Base-by-base conservation (phyloP, 2,113 vertebrate genomes). In the Polypterus bichir region DNA sequence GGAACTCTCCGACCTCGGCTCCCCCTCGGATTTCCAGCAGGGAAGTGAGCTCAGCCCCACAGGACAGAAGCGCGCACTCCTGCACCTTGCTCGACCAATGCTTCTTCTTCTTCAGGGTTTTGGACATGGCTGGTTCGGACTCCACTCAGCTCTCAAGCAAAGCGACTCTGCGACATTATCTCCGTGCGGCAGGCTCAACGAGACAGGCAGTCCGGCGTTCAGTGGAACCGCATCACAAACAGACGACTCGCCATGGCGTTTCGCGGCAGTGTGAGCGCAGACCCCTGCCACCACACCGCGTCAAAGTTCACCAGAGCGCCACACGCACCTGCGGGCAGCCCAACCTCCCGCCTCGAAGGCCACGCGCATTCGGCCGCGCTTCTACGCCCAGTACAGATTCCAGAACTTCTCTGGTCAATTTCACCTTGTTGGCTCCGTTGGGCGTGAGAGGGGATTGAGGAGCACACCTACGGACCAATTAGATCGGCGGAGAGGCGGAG, bases 61-160 rank as follows among this genome's bases (percentile, higher is more conserved):
- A 92, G 57, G 92, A 91, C 69, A 92, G 27, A 27, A 27, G 79
- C 48, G 85, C 77, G 73, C 88, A 89, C 83, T 97, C 93, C 82
- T 93, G 93, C 74, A 94, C 90, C 81, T 93, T 95, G 62, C 84
- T 73, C 59, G 90, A 86, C 93, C 93, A 97, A 80, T 97, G 93
- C 79, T 91, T 91, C 85, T 91, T 92, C 83, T 90, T 94, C 68
- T 92, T 93, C 78, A 97, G 85, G 55, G 92, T 94, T 77, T 94
- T 95, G 77, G 93, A 96, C 93, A 97, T 97, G 46, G 54, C 49
- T 61, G 54, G 48, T 46, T 57, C 62, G 62, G 57, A 64, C 53
- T 56, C 66, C 65, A 80, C 44, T 54, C 66, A 66, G 62, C 70
- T 62, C 45, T 70, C 71, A 74, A 69, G 71, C 73, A 69, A 69